Percentiles rank a stretch among this genome's conserved stretches.
These are phyloP conservation scores for Etheostoma perlongum DNA, from an alignment of 2,797 vertebrate species.

Conservation along the genomic window DNA sequence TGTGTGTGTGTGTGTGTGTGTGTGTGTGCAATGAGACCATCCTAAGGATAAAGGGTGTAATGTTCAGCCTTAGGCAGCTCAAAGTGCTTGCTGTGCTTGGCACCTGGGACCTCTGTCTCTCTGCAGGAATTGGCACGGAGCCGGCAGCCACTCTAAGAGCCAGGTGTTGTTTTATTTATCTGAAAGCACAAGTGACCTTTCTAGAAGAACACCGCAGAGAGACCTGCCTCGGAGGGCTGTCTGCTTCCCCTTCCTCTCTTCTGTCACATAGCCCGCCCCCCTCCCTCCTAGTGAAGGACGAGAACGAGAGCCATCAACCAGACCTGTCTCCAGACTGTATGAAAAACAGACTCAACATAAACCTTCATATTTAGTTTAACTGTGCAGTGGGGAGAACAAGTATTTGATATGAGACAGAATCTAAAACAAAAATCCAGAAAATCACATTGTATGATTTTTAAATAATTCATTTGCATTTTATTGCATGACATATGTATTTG, in stretches of 20 bases:
- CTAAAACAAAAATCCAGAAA: too few species aligned
- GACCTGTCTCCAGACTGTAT: constrained; percentile 42
- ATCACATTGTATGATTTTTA: too few species aligned
- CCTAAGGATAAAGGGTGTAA: constrained; percentile 75
- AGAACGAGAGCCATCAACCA: constrained; percentile 54
- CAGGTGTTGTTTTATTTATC: constrained; percentile 85
- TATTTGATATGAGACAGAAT: too few species aligned
- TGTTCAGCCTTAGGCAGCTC: constrained; percentile 78
- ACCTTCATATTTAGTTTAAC: constrained; percentile 30
- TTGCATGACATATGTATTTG: too few species aligned
- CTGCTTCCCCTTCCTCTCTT: constrained; percentile 46
- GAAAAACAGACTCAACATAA: constrained; percentile 26
- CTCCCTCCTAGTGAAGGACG: constrained; percentile 59
- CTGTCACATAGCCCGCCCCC: constrained; percentile 59
- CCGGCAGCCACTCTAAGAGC: constrained; percentile 72
- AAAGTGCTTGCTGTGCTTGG: constrained; percentile 71
- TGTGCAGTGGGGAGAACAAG: too few species aligned
- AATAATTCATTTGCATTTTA: too few species aligned
- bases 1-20: constrained; percentile 50
- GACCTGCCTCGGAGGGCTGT: constrained; percentile 68
- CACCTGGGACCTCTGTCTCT: constrained; percentile 79
- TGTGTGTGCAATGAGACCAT: constrained; percentile 38
- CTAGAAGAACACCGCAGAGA: constrained; percentile 66
- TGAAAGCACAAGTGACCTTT: constrained; percentile 81
- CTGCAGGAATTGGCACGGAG: constrained; percentile 72